Conservation (phyloP, 2,113 vertebrate species). For the Leucopternis melanops region DNA sequence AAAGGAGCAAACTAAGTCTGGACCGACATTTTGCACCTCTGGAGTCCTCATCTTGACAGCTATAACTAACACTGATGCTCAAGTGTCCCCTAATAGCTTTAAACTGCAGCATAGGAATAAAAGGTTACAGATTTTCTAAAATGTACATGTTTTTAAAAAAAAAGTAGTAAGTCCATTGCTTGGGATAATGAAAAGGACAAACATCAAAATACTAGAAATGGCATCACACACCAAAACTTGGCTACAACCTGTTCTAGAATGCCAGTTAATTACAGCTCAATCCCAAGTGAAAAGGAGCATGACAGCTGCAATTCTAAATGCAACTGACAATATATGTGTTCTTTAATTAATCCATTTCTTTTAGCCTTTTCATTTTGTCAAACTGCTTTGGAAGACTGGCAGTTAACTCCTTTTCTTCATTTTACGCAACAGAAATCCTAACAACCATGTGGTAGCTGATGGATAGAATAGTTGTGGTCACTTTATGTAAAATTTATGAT, state of each 20-base stretch:
- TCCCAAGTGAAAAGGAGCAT: not conserved
- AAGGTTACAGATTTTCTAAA: not conserved
- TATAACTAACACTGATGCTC: not conserved
- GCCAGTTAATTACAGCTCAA: not conserved
- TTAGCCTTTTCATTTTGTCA: not conserved
- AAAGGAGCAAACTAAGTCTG: not conserved
- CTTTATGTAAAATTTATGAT: not conserved
- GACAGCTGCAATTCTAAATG: not conserved
- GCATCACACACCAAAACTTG: not conserved
- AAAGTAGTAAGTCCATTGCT: too few relatives aligned
- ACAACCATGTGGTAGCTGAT: not conserved
- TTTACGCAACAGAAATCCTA: not conserved
- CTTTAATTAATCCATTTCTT: not conserved
- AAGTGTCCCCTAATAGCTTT: not conserved
- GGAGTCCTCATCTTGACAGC: not conserved
- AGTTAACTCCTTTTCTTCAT: not conserved
- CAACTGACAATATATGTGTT: not conserved
- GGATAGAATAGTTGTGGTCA: not conserved
- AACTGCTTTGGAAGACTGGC: not conserved
- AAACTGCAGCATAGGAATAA: not conserved
- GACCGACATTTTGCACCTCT: not conserved
- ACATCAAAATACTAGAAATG: not conserved
- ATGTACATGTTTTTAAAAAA: not conserved
- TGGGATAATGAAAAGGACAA: too few relatives aligned
- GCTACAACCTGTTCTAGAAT: not conserved